phyloP scores from a whole-genome alignment of 2,888 invertebrate species.

The Pseudococcus viburni region DNA sequence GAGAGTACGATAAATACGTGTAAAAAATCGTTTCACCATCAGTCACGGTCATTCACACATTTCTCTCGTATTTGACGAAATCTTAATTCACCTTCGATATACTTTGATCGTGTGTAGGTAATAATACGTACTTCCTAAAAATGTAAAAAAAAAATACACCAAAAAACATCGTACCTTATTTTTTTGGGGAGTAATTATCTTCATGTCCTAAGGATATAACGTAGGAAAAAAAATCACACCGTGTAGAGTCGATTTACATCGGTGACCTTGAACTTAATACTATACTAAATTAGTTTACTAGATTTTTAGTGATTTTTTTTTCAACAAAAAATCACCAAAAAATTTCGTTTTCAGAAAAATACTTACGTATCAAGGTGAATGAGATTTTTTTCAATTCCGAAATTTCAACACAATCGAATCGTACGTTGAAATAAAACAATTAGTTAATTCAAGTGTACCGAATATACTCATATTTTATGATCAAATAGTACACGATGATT shows the following conservation, averaged over 20 bases:
- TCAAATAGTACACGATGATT: not conserved
- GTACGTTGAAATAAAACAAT: not conserved
- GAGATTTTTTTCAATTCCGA: not conserved
- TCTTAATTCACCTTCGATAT: not conserved
- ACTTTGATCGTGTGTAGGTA: not conserved
- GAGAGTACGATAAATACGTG: conserved; percentile 7
- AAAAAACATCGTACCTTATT: not conserved
- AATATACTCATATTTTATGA: not conserved
- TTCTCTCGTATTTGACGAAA: conserved; percentile 18
- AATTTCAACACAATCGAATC: conserved; percentile 10
- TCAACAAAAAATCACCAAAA: not conserved
- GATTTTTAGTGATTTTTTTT: conserved; percentile 24
- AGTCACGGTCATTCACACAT: conserved; percentile 51
- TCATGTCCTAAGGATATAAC: not conserved
- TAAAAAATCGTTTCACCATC: not conserved
- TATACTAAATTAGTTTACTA: not conserved
- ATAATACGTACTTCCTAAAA: conserved; percentile 5
- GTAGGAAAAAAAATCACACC: not conserved
- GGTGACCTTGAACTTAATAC: conserved; percentile 14
- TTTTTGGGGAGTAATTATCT: not conserved
- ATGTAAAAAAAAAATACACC: not conserved
- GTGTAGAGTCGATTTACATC: not conserved
- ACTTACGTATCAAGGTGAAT: not conserved
- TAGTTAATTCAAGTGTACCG: not conserved
- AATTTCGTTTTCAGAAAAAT: not conserved